Evolutionary conservation across 1,140 invertebrate genomes (phyloP), one percentile per base, ranked within the genome.

Genomic region (Hyphantria cunea): DNA sequence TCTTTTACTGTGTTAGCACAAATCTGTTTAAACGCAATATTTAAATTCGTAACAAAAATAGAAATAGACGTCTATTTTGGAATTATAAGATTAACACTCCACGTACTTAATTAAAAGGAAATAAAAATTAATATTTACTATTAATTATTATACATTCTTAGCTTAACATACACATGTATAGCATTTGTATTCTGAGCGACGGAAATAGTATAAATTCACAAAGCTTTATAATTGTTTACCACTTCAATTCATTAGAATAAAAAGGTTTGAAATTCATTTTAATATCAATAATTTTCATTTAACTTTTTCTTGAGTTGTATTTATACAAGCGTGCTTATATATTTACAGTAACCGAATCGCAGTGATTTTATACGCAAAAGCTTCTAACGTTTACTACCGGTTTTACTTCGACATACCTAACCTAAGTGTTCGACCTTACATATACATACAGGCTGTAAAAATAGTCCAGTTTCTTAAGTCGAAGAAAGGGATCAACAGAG

Each of bases 401-500:
- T 49, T 39, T 58, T 49, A 15, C 17, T 37, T 31, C 31, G 53
- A 55, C 41, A 15, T 58, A 13, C 37, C 45, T 58, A 58, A 49
- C 39, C 55, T 58, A 58, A 48, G 14, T 58, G 4, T 44, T 44
- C 44, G 53, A 39, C 17, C 55, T 58, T 49, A 58, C 15, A 49
- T 25, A 48, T 39, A 58, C 8, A 58, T 39, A 58, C 8, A 58
- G 37, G 55, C 55, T 58, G 55, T 58, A 58, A 44, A 58, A 58
- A 25, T 25, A 25, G 17, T 25, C 17, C 17, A 25, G 17, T 25
- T 25, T 3, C 17, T 25, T 25, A 25, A 25, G 17, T 25, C 5
- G 5, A 25, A 25, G 2, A 25, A 25, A 5, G 17, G 17, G 17
- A 5, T 25, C 17, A 25, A 25, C 17, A 25, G 1, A 25, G 17